These are phyloP conservation scores for Lepus townsendii DNA, from an alignment of 2,797 vertebrate species.

Conservation along the genomic window DNA sequence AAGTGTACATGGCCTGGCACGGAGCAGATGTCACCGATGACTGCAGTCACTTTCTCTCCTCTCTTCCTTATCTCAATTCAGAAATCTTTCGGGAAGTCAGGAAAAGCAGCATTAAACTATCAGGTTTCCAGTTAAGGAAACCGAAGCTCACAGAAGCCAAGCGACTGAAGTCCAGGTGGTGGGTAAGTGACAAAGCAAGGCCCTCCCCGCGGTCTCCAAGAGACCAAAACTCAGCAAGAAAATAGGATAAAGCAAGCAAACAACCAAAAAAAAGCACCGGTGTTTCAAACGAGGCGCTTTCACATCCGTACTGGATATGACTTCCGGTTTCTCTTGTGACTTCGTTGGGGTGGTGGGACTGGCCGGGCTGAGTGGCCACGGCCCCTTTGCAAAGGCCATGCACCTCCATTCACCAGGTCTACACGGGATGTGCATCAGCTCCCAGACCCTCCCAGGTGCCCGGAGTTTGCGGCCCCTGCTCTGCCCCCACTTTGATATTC, in stretches of 20 bases:
- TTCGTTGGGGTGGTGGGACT: not conserved
- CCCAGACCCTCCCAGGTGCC: not conserved
- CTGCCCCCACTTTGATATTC: not conserved
- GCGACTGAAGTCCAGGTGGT: not conserved
- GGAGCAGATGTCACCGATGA: not conserved
- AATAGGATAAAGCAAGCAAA: conserved; percentile 61
- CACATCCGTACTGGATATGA: not conserved
- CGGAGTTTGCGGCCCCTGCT: not conserved
- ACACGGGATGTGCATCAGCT: not conserved
- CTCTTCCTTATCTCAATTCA: not conserved
- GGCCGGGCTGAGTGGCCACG: not conserved
- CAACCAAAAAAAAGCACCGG: not conserved
- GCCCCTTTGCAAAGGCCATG: not conserved
- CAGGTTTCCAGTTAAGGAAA: conserved; percentile 29
- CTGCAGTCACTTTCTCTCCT: not conserved
- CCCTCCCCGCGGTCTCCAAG: not conserved
- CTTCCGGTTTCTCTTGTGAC: conserved; percentile 54
- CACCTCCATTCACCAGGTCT: not conserved
- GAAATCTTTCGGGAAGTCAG: not conserved
- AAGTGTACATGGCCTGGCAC: not conserved
- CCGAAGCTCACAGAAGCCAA: conserved; percentile 31
- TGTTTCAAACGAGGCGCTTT: not conserved
- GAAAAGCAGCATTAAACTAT: not conserved
- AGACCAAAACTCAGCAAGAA: conserved; percentile 27
- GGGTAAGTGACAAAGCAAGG: not conserved